These are phyloP conservation scores for Phataginus tetradactyla DNA, from an alignment of 2,797 vertebrate genomes.

Conservation along the genomic window DNA sequence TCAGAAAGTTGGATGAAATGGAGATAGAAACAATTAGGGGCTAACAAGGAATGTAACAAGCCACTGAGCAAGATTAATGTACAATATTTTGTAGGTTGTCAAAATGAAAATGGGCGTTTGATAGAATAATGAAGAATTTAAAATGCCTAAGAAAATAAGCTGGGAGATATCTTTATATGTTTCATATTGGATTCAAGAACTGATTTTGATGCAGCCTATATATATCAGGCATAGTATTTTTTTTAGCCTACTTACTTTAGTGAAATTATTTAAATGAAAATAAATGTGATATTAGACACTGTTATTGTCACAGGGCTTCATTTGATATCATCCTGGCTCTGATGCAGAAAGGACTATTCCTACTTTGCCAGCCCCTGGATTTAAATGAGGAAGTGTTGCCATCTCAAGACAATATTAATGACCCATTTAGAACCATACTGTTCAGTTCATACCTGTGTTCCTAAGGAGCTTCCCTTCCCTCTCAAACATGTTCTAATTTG, in stretches of 20 bases:
- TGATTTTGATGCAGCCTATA: background rate
- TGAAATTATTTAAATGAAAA: constrained; percentile 51
- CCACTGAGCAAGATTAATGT: background rate
- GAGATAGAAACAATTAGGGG: constrained; percentile 4
- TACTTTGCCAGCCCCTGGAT: background rate
- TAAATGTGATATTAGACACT: background rate
- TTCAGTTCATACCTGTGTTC: background rate
- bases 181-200: background rate
- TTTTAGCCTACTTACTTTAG: background rate
- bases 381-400: background rate
- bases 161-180: background rate
- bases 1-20: background rate
- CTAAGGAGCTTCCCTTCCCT: background rate
- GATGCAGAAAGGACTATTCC: background rate
- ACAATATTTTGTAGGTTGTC: constrained; percentile 20
- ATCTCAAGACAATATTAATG: background rate
- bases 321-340: background rate
- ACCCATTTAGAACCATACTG: background rate
- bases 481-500: background rate
- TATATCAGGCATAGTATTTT: background rate
- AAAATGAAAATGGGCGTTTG: background rate
- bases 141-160: background rate
- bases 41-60: background rate
- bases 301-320: background rate
- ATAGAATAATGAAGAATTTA: constrained; percentile 19